These are phyloP conservation scores for Piprites chloris DNA, from an alignment of 2,113 vertebrate species.

Conservation along the genomic window DNA sequence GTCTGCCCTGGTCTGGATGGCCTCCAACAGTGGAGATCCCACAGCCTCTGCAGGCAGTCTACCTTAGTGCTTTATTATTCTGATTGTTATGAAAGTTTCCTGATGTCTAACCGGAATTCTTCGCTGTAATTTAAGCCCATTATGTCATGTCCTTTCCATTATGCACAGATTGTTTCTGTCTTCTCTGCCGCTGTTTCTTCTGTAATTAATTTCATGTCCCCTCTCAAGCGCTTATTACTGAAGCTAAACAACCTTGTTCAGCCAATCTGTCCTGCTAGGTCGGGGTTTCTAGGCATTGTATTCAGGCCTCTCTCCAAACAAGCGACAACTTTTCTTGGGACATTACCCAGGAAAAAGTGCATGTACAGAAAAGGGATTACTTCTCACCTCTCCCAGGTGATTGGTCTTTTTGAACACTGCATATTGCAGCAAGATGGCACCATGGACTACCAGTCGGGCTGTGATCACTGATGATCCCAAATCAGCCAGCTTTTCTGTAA, in stretches of 20 bases:
- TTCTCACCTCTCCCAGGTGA: not conserved
- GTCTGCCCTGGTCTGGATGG: slow-evolving; percentile 43
- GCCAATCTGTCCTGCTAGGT: not conserved
- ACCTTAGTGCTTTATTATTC: slow-evolving; percentile 52
- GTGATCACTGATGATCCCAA: not conserved
- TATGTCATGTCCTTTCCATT: slow-evolving; percentile 64
- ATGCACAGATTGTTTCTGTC: slow-evolving; percentile 56
- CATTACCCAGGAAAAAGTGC: not conserved
- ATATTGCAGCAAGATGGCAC: not conserved
- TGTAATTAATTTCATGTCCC: slow-evolving; percentile 50
- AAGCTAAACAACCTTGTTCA: not conserved
- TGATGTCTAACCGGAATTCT: slow-evolving; percentile 59
- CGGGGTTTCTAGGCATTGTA: not conserved
- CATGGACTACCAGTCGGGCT: not conserved
- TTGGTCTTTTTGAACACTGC: not conserved
- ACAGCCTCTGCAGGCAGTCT: slow-evolving; percentile 47
- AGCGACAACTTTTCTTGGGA: not conserved
- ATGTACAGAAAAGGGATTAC: not conserved
- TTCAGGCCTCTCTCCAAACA: not conserved
- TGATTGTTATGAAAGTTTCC: slow-evolving; percentile 64
- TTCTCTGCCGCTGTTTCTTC: slow-evolving; percentile 12
- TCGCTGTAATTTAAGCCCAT: slow-evolving; percentile 49
- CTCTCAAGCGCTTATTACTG: not conserved
- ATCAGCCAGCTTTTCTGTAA: not conserved
- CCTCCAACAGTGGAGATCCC: slow-evolving; percentile 42